Conservation (phyloP, 2,888 invertebrate genomes). For the Geotrupes spiniger region DNA sequence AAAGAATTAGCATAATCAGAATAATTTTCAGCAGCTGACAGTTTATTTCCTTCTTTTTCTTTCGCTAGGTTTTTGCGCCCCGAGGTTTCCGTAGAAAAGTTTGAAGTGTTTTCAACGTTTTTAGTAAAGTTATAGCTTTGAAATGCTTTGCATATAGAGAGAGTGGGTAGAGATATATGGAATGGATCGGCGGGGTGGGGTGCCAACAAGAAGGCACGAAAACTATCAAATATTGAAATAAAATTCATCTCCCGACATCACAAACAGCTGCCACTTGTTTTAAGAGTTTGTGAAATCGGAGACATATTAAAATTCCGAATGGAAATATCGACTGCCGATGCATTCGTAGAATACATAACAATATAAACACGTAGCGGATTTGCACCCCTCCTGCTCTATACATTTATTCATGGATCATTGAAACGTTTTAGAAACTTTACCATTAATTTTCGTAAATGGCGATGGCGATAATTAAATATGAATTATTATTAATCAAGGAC, state of each 20-base stretch:
- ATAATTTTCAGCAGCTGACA: conserved; percentile 63
- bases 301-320: conserved; percentile 50
- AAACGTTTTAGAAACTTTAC: too few species aligned
- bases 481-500: too few species aligned
- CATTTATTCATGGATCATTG: too few species aligned
- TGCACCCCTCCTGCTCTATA: not conserved
- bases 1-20: conserved; percentile 63
- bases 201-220: conserved; percentile 44
- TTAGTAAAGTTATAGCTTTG: conserved; percentile 50
- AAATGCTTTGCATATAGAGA: conserved; percentile 52
- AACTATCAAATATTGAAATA: conserved; percentile 56
- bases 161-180: conserved; percentile 32
- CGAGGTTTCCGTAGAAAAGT: conserved; percentile 45
- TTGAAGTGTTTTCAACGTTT: conserved; percentile 50
- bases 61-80: conserved; percentile 42
- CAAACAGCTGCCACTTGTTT: conserved; percentile 53
- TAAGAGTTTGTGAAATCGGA: conserved; percentile 52
- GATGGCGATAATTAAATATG: too few species aligned
- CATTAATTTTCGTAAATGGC: too few species aligned
- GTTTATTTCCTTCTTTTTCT: conserved; percentile 58
- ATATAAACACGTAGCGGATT: conserved; percentile 17
- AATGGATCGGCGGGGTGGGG: conserved; percentile 20
- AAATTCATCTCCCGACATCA: conserved; percentile 54
- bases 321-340: conserved; percentile 17
- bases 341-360: conserved; percentile 20